Conservation (phyloP, 2,888 invertebrate genomes). For the Muschampia plurimacula region DNA sequence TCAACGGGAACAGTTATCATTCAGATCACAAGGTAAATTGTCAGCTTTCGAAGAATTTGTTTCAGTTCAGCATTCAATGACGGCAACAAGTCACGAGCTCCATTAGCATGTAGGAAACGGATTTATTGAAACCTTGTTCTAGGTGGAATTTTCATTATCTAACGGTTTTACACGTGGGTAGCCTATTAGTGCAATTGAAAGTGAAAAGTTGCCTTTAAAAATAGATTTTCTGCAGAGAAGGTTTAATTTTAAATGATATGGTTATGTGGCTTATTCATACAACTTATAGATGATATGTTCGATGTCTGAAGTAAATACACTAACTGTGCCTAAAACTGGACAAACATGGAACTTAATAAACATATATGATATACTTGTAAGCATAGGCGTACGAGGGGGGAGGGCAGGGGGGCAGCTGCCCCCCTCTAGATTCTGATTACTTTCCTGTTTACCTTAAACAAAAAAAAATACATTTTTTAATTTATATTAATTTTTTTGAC, state of each 20-base stretch:
- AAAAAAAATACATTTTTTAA: too few species aligned
- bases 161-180: slow-evolving; percentile 35
- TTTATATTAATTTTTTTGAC: too few species aligned
- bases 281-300: neutral
- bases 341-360: neutral
- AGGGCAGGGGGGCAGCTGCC: too few species aligned
- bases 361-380: neutral
- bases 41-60: slow-evolving; percentile 38
- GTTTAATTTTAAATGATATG: neutral
- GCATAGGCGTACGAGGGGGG: too few species aligned
- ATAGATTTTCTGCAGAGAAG: slow-evolving; percentile 10
- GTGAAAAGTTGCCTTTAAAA: slow-evolving; percentile 22
- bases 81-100: slow-evolving; percentile 37
- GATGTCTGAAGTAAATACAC: neutral
- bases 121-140: slow-evolving; percentile 37
- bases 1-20: slow-evolving; percentile 36
- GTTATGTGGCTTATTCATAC: neutral
- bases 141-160: slow-evolving; percentile 35
- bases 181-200: slow-evolving; percentile 29
- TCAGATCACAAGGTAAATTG: slow-evolving; percentile 30
- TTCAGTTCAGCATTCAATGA: slow-evolving; percentile 36
- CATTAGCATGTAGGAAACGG: slow-evolving; percentile 38
- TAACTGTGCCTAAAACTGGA: neutral
- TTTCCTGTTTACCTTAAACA: too few species aligned
- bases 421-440: too few species aligned